Evolutionary conservation across 2,888 invertebrate genomes (phyloP).

Genomic region (Pelosia muscerda): DNA sequence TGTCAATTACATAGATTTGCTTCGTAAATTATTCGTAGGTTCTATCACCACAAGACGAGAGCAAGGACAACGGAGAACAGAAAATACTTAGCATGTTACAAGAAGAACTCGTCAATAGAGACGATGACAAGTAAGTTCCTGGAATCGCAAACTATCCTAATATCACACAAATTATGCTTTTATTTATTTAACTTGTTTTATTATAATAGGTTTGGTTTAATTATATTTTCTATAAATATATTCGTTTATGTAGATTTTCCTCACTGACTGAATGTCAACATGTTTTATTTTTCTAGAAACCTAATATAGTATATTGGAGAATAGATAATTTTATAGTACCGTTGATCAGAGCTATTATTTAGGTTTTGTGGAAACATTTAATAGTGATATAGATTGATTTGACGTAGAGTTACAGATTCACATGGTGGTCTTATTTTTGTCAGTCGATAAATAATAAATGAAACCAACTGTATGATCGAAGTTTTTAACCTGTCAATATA

Average conservation of each 20-base stretch:
- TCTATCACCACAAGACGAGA: constrained; percentile 81
- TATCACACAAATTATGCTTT: not conserved
- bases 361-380: not conserved
- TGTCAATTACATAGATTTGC: constrained; percentile 77
- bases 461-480: not conserved
- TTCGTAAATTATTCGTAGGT: constrained; percentile 81
- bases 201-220: not conserved
- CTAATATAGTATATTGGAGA: not conserved
- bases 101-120: constrained; percentile 94
- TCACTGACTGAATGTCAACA: not conserved
- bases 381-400: not conserved
- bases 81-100: constrained; percentile 91
- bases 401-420: not conserved
- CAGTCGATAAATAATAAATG: too few relatives aligned
- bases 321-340: not conserved
- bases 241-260: not conserved
- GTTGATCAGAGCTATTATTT: not conserved
- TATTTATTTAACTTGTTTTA: not conserved
- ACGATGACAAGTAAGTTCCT: constrained; percentile 91
- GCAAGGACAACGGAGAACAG: constrained; percentile 89
- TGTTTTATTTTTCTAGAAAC: not conserved
- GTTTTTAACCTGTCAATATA: not conserved
- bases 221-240: constrained; percentile 1
- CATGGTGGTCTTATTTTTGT: not conserved
- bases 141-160: not conserved